A percentile compares a stretch with the other conserved stretches of the same genome.
These are phyloP conservation scores for Nylanderia fulva DNA, from an alignment of 1,140 invertebrate species.

Conservation along the genomic window DNA sequence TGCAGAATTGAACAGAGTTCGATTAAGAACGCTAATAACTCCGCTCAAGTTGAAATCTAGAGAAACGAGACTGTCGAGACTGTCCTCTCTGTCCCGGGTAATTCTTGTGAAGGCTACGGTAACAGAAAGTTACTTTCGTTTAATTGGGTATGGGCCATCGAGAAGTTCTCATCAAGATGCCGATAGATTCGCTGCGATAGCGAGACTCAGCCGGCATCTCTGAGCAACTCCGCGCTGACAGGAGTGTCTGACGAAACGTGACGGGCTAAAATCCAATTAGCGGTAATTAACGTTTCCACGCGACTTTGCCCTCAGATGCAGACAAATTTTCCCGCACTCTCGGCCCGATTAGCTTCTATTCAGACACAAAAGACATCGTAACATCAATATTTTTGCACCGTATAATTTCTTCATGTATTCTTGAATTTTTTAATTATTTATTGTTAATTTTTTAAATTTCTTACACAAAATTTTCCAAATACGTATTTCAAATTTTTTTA, in stretches of 20 bases:
- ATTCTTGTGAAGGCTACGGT: slow-evolving; percentile 25
- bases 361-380: neutral
- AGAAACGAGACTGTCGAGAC: slow-evolving; percentile 23
- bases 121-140: slow-evolving; percentile 51
- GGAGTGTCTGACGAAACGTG: slow-evolving; percentile 63
- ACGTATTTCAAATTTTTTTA: too few species aligned
- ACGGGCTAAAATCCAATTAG: slow-evolving; percentile 61
- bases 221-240: slow-evolving; percentile 43
- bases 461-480: too few species aligned
- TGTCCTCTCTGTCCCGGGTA: slow-evolving; percentile 5
- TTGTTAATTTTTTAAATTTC: too few species aligned
- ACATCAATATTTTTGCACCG: neutral
- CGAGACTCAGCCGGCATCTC: neutral
- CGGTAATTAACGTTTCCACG: slow-evolving; percentile 62
- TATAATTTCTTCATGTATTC: neutral
- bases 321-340: slow-evolving; percentile 26
- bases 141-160: slow-evolving; percentile 60
- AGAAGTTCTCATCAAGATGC: slow-evolving; percentile 61
- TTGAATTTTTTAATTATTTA: neutral
- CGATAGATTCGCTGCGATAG: slow-evolving; percentile 42
- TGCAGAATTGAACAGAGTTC: neutral
- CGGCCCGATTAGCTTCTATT: slow-evolving; percentile 8
- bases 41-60: slow-evolving; percentile 29
- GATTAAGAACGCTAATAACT: slow-evolving; percentile 27
- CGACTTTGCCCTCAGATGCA: slow-evolving; percentile 1